Conservation (phyloP, 2,888 invertebrate species). For the Lycaena phlaeas region DNA sequence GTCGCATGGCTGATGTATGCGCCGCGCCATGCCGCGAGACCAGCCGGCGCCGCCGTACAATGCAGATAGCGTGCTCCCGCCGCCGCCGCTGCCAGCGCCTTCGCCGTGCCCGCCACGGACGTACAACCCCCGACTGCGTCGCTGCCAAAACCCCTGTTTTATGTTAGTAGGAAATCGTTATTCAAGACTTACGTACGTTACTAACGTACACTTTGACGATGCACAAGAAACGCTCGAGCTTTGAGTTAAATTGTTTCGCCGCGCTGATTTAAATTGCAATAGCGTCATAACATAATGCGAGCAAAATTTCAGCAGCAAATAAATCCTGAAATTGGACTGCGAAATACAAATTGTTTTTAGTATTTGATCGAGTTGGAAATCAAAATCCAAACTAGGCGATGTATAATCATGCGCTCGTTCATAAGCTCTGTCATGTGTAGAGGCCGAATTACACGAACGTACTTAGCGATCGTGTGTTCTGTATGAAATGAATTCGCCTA, state of each 20-base stretch:
- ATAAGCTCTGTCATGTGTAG: no score
- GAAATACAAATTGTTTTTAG: neutral
- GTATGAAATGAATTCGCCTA: neutral
- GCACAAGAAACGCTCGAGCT: neutral
- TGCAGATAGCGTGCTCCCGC: constrained; percentile 69
- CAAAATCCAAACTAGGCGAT: neutral
- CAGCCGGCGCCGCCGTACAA: constrained; percentile 66
- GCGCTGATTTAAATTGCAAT: neutral
- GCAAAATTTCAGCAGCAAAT: neutral
- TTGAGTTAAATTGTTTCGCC: neutral
- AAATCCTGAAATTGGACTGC: neutral
- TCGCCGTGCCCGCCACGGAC: constrained; percentile 34
- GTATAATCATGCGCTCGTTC: neutral
- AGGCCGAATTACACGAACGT: no score
- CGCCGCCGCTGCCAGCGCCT: constrained; percentile 34
- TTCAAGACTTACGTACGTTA: constrained; percentile 14
- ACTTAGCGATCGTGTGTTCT: neutral
- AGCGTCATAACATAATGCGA: neutral
- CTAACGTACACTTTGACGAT: neutral
- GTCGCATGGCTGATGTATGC: constrained; percentile 69
- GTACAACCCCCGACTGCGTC: constrained; percentile 19
- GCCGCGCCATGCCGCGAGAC: constrained; percentile 66
- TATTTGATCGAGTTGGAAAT: neutral
- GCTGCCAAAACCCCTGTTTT: constrained; percentile 20
- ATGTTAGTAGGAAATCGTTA: constrained; percentile 21